These are phyloP conservation scores for Aphaenogaster ashmeadi DNA, from an alignment of 1,140 invertebrate species.

Conservation along the genomic window DNA sequence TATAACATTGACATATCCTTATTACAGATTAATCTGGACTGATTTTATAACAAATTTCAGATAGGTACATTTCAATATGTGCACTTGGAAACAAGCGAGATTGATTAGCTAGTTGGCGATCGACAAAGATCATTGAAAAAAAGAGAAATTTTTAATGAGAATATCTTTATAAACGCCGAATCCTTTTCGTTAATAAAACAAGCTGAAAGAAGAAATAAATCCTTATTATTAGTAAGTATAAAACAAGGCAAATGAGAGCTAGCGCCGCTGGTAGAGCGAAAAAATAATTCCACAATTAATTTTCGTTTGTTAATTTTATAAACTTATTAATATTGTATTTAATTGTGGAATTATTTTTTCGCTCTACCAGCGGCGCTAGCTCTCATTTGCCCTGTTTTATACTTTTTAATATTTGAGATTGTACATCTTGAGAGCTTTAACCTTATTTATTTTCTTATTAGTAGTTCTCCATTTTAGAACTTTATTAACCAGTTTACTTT, in stretches of 20 bases:
- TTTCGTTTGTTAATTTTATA: too few relatives aligned
- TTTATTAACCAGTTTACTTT: not conserved
- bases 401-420: too few relatives aligned
- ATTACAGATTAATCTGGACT: not conserved
- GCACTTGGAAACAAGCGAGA: not conserved
- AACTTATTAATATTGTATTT: too few relatives aligned
- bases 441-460: too few relatives aligned
- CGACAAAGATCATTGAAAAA: not conserved
- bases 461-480: slow-evolving; percentile 76
- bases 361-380: too few relatives aligned
- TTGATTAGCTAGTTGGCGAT: not conserved
- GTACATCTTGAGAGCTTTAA: too few relatives aligned
- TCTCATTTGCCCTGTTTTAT: too few relatives aligned
- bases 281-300: too few relatives aligned
- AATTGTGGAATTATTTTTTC: too few relatives aligned
- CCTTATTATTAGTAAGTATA: slow-evolving; percentile 82
- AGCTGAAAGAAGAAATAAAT: slow-evolving; percentile 74
- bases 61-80: not conserved
- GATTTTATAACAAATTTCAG: slow-evolving; percentile 22
- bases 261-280: too few relatives aligned
- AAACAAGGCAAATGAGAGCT: too few relatives aligned
- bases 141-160: slow-evolving; percentile 86
- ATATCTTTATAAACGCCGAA: slow-evolving; percentile 85
- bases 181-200: slow-evolving; percentile 81
- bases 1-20: not conserved